Evolutionary conservation across 2,797 vertebrate species (phyloP), one percentile per base, ranked within the genome.

Genomic region (Ambastaia sidthimunki): DNA sequence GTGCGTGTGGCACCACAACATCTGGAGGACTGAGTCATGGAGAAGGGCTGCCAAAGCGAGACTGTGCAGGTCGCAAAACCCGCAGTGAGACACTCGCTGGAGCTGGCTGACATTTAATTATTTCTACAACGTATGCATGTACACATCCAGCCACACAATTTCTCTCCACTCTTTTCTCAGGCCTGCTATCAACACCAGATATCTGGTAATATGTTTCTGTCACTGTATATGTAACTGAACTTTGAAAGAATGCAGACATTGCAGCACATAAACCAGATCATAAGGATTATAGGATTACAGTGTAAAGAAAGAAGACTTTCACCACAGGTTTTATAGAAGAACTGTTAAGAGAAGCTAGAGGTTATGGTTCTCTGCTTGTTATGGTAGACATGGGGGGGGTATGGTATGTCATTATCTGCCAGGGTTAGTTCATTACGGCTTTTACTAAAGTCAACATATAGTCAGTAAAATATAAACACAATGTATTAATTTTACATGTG

Each of bases 61-160:
- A 84, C 78, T 78, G 84, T 80, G 82, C 73, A 78, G 83, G 88
- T 89, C 76, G 59, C 89, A 88, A 90, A 91, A 88, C 85, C 87
- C 85, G 86, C 88, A 84, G 81, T 78, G 80, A 71, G 85, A 86
- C 86, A 88, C 86, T 85, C 85, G 80, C 65, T 28, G 76, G 67
- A 83, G 78, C 37, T 75, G 80, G 83, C 63, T 91, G 87, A 89
- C 85, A 90, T 90, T 90, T 89, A 90, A 91, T 92, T 91, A 92
- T 91, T 90, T 88, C 85, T 76, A 87, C 86, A 90, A 88, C 71
- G 84, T 76, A 82, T 89, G 78, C 81, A 86, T 70, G 59, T 60
- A 48, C 77, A 82, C 15, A 52, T 18, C 59, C 13, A 7, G 52
- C 50, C 21, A 57, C 50, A 12, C 23, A 31, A 23, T 41, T 25